Conservation (phyloP, 2,113 vertebrate species). For the Ceuthmochares aereus region DNA sequence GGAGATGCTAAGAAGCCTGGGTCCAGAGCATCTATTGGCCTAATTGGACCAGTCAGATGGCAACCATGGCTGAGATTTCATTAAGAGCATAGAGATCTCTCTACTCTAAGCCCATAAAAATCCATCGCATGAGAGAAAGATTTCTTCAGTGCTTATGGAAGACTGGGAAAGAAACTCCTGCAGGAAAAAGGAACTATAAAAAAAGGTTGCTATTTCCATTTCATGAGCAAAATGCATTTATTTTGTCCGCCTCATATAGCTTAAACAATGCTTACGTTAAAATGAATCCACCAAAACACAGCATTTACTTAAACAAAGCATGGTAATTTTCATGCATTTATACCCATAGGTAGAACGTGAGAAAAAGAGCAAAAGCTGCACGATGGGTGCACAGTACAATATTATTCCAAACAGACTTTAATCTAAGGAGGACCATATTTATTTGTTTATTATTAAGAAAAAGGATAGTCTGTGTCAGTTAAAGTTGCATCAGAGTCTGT, state of each 20-base stretch:
- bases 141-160: background rate
- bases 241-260: background rate
- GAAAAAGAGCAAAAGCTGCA: background rate
- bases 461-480: background rate
- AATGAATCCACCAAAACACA: background rate
- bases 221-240: background rate
- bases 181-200: background rate
- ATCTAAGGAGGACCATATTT: background rate
- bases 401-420: background rate
- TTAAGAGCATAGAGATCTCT: background rate
- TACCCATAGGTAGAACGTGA: background rate
- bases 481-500: background rate
- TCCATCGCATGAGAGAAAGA: background rate
- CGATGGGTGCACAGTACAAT: background rate
- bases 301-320: background rate
- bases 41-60: background rate
- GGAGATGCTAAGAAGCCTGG: background rate
- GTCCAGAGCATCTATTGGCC: background rate
- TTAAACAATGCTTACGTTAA: background rate
- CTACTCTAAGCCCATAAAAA: background rate
- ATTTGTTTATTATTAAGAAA: background rate
- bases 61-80: background rate
- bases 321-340: background rate
- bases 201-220: background rate
- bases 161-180: background rate